phyloP scores from a whole-genome alignment of 2,113 vertebrate genomes.

The Thunnus thynnus region DNA sequence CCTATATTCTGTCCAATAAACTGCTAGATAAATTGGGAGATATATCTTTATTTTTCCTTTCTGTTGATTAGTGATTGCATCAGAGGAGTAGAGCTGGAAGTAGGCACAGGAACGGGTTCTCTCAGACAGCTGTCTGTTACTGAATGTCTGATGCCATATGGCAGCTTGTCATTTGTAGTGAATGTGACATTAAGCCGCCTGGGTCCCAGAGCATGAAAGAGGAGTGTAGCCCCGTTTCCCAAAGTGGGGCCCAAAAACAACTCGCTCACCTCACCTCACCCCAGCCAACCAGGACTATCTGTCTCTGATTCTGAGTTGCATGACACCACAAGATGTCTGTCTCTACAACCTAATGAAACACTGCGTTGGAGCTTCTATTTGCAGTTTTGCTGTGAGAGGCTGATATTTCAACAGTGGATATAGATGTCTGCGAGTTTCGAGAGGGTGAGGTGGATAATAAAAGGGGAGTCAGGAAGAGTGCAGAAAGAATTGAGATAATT shows the following conservation, averaged over 20 bases:
- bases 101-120: constrained; percentile 21
- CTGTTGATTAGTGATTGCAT: constrained; percentile 44
- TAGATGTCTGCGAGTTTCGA: constrained; percentile 11
- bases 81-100: constrained; percentile 18
- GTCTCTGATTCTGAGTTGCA: constrained; percentile 3
- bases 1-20: constrained; percentile 24
- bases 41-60: constrained; percentile 14
- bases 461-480: not conserved
- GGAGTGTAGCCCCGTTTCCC: constrained; percentile 8
- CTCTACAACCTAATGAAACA: constrained; percentile 1
- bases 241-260: constrained; percentile 19
- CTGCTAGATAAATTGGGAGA: constrained; percentile 21
- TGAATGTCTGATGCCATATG: constrained; percentile 40
- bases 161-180: constrained; percentile 41
- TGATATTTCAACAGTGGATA: constrained; percentile 19
- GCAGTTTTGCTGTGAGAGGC: constrained; percentile 1
- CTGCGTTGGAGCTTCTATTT: constrained; percentile 6
- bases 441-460: constrained; percentile 19
- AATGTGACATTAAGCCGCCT: constrained; percentile 17
- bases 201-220: constrained; percentile 13
- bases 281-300: not conserved
- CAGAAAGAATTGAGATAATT: constrained; percentile 43
- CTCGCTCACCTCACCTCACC: not conserved
- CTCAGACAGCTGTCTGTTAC: constrained; percentile 10
- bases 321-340: constrained; percentile 1